phyloP scores from a whole-genome alignment of 1,140 invertebrate species.

The Bilobella aurantiaca region DNA sequence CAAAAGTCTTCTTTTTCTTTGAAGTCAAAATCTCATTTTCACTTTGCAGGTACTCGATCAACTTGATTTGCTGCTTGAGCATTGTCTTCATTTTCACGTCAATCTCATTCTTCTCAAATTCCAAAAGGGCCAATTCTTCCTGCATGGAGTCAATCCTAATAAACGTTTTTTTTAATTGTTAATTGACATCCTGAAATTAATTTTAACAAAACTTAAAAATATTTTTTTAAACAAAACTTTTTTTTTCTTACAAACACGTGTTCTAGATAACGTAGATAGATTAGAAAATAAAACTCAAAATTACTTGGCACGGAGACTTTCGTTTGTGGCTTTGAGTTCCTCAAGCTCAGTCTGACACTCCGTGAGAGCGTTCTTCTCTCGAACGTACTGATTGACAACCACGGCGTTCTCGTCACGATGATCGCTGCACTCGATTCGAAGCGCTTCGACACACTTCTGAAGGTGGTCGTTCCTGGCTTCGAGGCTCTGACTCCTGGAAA shows the following conservation, averaged over 20 bases:
- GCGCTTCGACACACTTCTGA: background rate
- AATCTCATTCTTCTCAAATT: background rate
- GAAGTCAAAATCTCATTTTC: background rate
- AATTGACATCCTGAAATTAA: no score
- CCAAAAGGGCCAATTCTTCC: background rate
- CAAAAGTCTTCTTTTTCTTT: conserved; percentile 1
- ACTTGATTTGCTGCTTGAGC: background rate
- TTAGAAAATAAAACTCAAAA: no score
- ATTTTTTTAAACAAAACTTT: no score
- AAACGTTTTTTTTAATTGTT: no score
- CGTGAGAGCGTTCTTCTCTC: background rate
- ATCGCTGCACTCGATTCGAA: background rate
- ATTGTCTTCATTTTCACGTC: background rate
- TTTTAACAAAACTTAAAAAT: no score
- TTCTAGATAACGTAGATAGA: no score
- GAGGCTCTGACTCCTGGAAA: background rate
- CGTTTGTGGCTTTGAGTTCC: background rate
- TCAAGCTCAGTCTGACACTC: background rate
- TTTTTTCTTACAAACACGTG: no score
- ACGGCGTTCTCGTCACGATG: background rate
- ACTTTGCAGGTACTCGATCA: background rate
- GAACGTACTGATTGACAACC: background rate
- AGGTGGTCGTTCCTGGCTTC: background rate
- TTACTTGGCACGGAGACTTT: no score
- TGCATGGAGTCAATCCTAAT: background rate